phyloP scores from a whole-genome alignment of 2,888 invertebrate genomes.

The Eustalomyia histrio region DNA sequence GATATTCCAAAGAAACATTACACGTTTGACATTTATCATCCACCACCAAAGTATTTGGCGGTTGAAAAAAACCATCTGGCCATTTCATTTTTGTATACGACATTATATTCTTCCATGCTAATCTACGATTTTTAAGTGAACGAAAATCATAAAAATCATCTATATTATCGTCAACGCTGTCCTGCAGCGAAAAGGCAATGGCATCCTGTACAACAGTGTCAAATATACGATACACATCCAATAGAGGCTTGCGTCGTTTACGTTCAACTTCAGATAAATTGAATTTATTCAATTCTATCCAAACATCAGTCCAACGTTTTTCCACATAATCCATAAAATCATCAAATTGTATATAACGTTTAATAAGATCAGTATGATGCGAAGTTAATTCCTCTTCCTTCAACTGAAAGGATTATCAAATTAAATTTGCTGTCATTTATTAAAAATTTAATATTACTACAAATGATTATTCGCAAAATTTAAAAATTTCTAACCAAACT shows the following conservation, averaged over 20 bases:
- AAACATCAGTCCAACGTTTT: conserved; percentile 80
- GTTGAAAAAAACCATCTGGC: conserved; percentile 75
- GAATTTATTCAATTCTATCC: conserved; percentile 77
- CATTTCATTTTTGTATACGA: conserved; percentile 76
- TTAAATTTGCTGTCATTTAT: no score
- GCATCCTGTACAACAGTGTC: conserved; percentile 76
- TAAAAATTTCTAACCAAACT: no score
- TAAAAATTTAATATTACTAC: neutral
- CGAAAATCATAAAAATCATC: conserved; percentile 77
- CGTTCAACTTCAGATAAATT: conserved; percentile 76
- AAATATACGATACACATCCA: conserved; percentile 76
- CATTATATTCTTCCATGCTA: conserved; percentile 78
- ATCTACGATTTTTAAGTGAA: conserved; percentile 75
- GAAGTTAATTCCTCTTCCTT: conserved; percentile 76
- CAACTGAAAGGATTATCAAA: conserved; percentile 67
- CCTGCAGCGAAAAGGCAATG: conserved; percentile 74
- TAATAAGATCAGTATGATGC: conserved; percentile 77
- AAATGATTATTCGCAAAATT: no score
- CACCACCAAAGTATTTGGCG: conserved; percentile 75
- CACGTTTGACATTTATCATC: conserved; percentile 77
- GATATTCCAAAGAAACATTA: conserved; percentile 75
- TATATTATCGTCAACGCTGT: conserved; percentile 75
- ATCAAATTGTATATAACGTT: conserved; percentile 82
- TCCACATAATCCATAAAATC: conserved; percentile 82
- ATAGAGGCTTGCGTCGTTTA: conserved; percentile 75